Percentiles rank a stretch among this genome's conserved stretches.
Conservation (phyloP, 2,113 vertebrate genomes). For the Pygoscelis antarcticus region DNA sequence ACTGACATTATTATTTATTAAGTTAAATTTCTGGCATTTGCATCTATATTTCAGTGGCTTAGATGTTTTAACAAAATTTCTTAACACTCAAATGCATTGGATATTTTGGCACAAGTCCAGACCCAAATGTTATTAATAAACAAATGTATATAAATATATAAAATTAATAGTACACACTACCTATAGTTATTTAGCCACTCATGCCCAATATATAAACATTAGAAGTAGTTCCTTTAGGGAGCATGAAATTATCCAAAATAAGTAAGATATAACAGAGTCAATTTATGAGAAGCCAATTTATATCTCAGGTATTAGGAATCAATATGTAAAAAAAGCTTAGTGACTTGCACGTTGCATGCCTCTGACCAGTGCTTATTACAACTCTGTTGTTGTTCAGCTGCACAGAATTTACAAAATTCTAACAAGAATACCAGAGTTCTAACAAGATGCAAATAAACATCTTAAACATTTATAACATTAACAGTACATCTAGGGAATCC, state of each 20-base stretch:
- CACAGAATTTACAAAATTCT: background rate
- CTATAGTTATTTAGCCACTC: background rate
- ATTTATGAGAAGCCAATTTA: background rate
- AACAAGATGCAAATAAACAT: background rate
- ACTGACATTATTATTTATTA: background rate
- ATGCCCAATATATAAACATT: background rate
- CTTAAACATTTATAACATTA: background rate
- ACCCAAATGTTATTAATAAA: background rate
- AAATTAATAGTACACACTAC: background rate
- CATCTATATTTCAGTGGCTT: background rate
- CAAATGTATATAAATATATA: background rate
- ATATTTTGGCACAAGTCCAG: background rate
- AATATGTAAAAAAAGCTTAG: background rate
- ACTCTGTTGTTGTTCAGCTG: background rate
- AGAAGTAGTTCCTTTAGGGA: background rate
- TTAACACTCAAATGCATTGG: background rate
- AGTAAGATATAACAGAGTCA: background rate
- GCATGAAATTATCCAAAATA: background rate
- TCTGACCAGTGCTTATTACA: background rate
- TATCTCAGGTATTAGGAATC: background rate
- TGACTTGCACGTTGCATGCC: background rate
- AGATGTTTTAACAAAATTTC: background rate
- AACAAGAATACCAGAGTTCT: background rate
- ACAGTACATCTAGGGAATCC: background rate
- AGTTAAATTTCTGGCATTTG: background rate